Base-by-base conservation (phyloP, 2,888 invertebrate species). In the Galeruca laticollis region DNA sequence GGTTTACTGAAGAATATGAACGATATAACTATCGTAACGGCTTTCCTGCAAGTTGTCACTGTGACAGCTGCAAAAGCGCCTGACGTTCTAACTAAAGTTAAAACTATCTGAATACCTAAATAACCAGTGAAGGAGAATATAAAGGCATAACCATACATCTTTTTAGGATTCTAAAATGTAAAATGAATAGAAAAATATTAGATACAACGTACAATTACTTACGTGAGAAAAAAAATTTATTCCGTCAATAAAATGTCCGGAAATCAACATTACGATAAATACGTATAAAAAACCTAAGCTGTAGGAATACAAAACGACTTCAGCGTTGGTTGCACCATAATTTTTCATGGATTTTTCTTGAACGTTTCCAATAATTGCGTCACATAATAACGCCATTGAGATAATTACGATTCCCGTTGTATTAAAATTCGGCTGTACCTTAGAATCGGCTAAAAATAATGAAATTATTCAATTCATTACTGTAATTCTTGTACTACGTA, bases 301-400 rank as follows among this genome's bases (percentile, higher is more conserved):
- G 84, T 98, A 98, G 0, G 98, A 98, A 82, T 96, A 97, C 64
- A 96, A 88, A 0, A 96, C 97, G 59, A 98, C 93, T 88, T 98
- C 98, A 74, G 94, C 93, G 84, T 96, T 97, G 0, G 93, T 88
- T 0, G 96, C 96, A 73, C 91, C 90, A 82, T 92, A 89, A 72
- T 90, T 90, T 79, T 94, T 94, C 94, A 99, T 96, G 0, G 93
- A 92, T 83, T 97, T 97, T 84, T 99, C 98, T 86, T 99, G 98
- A 0, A 98, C 94, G 86, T 99, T 99, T 20, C 98, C 98, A 75
- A 99, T 98, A 10, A 94, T 90, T 0, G 98, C 98, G 86, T 99
- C 98, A 80, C 97, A 98, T 2, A 97, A 86, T 61, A 99, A 85
- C 0, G 98, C 98, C 78, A 93, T 87, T 0, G 92, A 93, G 77